These are phyloP conservation scores for Corythucha ciliata DNA, from an alignment of 2,888 invertebrate species.

Conservation along the genomic window DNA sequence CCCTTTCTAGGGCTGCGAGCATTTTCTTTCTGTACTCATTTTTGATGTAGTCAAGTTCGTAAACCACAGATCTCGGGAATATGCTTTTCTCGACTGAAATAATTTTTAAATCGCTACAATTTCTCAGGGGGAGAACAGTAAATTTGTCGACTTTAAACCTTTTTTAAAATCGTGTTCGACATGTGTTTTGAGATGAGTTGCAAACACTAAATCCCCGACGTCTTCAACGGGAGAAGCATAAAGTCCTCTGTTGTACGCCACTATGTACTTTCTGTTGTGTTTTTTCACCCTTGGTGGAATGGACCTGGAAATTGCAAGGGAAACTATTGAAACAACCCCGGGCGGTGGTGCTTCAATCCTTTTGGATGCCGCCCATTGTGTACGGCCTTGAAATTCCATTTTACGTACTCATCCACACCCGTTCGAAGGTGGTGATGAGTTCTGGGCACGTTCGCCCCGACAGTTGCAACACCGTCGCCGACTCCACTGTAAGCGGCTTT, in stretches of 20 bases:
- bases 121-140: too few relatives aligned
- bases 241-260: background rate
- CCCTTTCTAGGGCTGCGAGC: slow-evolving; percentile 23
- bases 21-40: slow-evolving; percentile 20
- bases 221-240: slow-evolving; percentile 5
- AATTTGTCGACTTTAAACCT: too few relatives aligned
- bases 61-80: slow-evolving; percentile 24
- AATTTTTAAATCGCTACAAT: background rate
- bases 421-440: background rate
- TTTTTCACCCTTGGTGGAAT: background rate
- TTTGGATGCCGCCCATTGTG: background rate
- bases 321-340: too few relatives aligned
- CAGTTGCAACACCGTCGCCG: background rate
- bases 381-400: too few relatives aligned
- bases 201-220: background rate
- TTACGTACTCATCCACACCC: background rate
- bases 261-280: background rate
- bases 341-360: too few relatives aligned
- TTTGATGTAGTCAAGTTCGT: slow-evolving; percentile 22
- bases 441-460: background rate
- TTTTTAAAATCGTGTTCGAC: too few relatives aligned
- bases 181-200: too few relatives aligned
- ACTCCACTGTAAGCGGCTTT: slow-evolving; percentile 9
- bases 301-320: too few relatives aligned
- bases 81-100: slow-evolving; percentile 14